phyloP scores from a whole-genome alignment of 2,888 invertebrate species.

The Nymphalis polychloros region DNA sequence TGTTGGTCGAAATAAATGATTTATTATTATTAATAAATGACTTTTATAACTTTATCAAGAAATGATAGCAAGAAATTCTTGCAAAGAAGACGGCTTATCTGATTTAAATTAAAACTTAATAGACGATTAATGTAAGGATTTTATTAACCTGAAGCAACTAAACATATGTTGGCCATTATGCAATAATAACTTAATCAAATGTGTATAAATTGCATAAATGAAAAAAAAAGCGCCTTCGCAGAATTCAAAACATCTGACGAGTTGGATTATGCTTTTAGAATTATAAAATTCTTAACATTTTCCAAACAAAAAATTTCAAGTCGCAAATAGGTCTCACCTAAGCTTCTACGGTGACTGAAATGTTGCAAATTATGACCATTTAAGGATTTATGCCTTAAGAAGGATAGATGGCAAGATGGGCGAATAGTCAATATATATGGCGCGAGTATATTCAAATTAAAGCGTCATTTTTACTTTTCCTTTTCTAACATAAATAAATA shows the following conservation, averaged over 20 bases:
- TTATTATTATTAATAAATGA: too few species aligned
- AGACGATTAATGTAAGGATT: not conserved
- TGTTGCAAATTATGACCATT: not conserved
- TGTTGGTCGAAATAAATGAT: too few species aligned
- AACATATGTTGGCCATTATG: slow-evolving; percentile 6
- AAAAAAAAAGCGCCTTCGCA: not conserved
- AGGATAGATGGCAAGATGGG: too few species aligned
- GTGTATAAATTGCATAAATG: not conserved
- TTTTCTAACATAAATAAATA: not conserved
- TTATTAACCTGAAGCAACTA: not conserved
- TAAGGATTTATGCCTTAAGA: too few species aligned
- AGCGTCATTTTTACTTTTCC: too few species aligned
- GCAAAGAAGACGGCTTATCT: not conserved
- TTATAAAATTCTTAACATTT: not conserved
- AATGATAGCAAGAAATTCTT: not conserved
- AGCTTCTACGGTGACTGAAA: not conserved
- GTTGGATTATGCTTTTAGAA: not conserved
- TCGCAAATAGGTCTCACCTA: not conserved
- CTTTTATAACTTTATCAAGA: too few species aligned
- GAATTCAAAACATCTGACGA: not conserved
- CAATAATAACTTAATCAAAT: not conserved
- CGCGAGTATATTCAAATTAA: too few species aligned
- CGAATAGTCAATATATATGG: too few species aligned
- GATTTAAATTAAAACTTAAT: not conserved
- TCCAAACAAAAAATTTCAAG: not conserved